phyloP scores from a whole-genome alignment of 2,888 invertebrate species.

The Teleogryllus oceanicus region DNA sequence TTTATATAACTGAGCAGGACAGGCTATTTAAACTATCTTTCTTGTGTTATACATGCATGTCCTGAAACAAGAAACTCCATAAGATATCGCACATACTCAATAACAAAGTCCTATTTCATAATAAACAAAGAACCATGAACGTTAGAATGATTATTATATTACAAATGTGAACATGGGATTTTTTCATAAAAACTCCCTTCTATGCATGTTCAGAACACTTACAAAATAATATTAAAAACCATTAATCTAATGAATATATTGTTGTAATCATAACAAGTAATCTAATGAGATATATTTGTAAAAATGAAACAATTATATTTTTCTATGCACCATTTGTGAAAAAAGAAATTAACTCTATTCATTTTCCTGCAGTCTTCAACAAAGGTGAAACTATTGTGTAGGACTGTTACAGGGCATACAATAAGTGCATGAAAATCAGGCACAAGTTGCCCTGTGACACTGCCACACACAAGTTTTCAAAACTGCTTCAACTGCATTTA shows the following conservation, averaged over 20 bases:
- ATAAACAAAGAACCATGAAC: conserved; percentile 18
- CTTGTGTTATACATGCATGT: not conserved
- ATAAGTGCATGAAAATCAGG: not conserved
- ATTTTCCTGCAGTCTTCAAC: conserved; percentile 3
- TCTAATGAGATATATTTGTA: conserved; percentile 12
- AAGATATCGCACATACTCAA: not conserved
- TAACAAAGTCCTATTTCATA: conserved; percentile 6
- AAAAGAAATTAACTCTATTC: not conserved
- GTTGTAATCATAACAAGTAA: not conserved
- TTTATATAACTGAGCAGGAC: not conserved
- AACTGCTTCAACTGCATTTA: not conserved
- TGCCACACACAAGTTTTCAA: not conserved
- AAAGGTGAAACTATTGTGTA: not conserved
- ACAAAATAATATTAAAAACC: conserved; percentile 18
- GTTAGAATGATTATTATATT: conserved; percentile 18
- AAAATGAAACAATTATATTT: conserved; percentile 9
- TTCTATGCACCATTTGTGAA: conserved; percentile 18
- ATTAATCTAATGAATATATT: conserved; percentile 2
- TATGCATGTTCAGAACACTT: not conserved
- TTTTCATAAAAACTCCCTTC: not conserved
- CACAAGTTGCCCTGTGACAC: not conserved
- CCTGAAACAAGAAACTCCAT: not conserved
- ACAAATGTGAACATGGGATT: conserved; percentile 18
- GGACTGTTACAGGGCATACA: not conserved
- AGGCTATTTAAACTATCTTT: not conserved